Conservation (phyloP, 2,797 vertebrate species). For the Liparis tanakae region DNA sequence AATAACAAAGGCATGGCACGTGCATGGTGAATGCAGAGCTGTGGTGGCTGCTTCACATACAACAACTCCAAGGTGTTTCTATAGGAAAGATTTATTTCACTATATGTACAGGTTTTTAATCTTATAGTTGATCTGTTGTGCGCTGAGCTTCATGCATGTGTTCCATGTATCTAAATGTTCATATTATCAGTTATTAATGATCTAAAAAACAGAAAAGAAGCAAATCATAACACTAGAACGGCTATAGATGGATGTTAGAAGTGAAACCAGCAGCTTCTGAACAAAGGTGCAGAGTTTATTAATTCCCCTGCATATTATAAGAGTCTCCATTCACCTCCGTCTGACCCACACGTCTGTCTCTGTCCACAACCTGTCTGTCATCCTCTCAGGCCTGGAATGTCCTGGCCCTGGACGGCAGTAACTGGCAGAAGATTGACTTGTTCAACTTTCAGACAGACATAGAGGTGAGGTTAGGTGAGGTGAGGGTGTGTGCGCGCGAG, state of each 20-base stretch:
- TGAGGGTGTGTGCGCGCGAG: neutral
- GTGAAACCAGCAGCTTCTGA: constrained; percentile 1
- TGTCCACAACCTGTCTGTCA: constrained; percentile 50
- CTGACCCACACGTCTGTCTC: constrained; percentile 54
- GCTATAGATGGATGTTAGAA: neutral
- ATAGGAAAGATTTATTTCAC: neutral
- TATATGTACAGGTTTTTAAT: neutral
- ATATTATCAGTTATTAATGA: neutral
- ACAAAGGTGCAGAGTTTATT: neutral
- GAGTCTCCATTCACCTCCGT: constrained; percentile 8
- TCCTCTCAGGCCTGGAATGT: constrained; percentile 92
- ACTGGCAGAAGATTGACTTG: constrained; percentile 97
- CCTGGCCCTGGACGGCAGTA: constrained; percentile 95
- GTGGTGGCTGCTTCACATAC: constrained; percentile 16
- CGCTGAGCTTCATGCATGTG: neutral
- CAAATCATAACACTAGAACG: neutral
- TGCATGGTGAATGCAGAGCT: constrained; percentile 42
- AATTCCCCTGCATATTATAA: neutral
- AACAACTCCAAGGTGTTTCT: constrained; percentile 18
- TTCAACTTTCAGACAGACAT: constrained; percentile 98
- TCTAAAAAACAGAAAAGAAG: neutral
- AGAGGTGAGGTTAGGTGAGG: constrained; percentile 87
- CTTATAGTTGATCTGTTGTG: neutral
- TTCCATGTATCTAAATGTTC: neutral
- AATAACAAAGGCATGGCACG: constrained; percentile 30